Evolutionary conservation across 1,140 invertebrate species (phyloP).

Genomic region (Macrobrachium nipponense): DNA sequence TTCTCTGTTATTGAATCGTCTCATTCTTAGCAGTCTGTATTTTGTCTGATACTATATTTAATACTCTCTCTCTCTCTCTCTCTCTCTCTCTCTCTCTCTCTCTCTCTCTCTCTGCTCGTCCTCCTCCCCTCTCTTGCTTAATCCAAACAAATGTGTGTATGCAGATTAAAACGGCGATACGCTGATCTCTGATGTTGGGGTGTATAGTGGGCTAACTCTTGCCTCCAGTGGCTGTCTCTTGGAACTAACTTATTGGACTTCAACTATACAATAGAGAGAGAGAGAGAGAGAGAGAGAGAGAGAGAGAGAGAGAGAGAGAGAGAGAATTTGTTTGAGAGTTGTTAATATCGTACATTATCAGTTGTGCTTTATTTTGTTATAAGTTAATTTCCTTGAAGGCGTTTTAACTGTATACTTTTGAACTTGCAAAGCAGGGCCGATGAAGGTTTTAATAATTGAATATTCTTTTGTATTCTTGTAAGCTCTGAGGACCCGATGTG

Average conservation of each 20-base stretch:
- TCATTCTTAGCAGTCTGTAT: too few relatives aligned
- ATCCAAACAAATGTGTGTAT: slow-evolving; percentile 56
- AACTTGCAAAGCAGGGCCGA: too few relatives aligned
- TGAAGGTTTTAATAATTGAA: too few relatives aligned
- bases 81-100: not conserved
- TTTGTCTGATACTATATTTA: not conserved
- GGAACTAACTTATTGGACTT: not conserved
- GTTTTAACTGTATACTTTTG: too few relatives aligned
- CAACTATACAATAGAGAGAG: slow-evolving; percentile 2
- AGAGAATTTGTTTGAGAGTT: not conserved
- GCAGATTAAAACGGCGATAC: slow-evolving; percentile 54
- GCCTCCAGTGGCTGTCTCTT: not conserved
- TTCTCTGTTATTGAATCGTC: too few relatives aligned
- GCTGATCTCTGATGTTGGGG: slow-evolving; percentile 47
- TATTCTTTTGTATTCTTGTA: too few relatives aligned
- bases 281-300: slow-evolving; percentile 5
- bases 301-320: slow-evolving; percentile 1
- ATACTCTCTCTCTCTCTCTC: not conserved
- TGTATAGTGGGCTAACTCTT: slow-evolving; percentile 13
- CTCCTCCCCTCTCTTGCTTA: slow-evolving; percentile 40
- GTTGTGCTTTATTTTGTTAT: too few relatives aligned
- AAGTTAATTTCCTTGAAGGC: too few relatives aligned
- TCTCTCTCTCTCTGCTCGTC: slow-evolving; percentile 2
- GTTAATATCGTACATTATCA: too few relatives aligned
- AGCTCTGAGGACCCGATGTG: too few relatives aligned